Evolutionary conservation across 2,797 vertebrate genomes (phyloP).

Genomic region (Bufotes viridis): DNA sequence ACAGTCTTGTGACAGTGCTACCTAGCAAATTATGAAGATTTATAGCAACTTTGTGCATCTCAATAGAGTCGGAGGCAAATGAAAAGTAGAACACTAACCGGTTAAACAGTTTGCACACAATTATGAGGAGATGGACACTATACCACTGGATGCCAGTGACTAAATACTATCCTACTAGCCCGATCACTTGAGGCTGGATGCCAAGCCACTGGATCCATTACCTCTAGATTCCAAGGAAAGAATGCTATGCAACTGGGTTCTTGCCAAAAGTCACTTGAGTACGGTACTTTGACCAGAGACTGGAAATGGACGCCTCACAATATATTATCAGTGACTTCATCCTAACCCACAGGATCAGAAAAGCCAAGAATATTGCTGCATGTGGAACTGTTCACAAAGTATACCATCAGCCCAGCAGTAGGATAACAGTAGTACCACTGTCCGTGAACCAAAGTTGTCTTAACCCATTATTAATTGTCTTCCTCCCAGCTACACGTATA

Average conservation of each 20-base stretch:
- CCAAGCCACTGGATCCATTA: not conserved
- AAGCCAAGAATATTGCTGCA: not conserved
- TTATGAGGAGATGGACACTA: not conserved
- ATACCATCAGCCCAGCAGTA: not conserved
- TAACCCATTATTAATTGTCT: not conserved
- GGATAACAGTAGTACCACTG: not conserved
- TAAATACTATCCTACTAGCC: not conserved
- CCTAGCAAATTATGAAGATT: not conserved
- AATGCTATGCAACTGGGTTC: not conserved
- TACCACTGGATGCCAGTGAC: not conserved
- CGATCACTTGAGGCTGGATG: not conserved
- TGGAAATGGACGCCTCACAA: not conserved
- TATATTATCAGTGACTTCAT: not conserved
- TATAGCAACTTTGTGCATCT: not conserved
- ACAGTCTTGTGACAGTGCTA: not conserved
- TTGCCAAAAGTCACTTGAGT: not conserved
- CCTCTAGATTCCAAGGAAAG: not conserved
- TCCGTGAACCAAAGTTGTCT: not conserved
- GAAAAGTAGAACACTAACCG: not conserved
- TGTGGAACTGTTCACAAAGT: not conserved
- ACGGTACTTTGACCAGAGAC: not conserved
- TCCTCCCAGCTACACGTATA: not conserved
- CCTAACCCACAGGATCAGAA: not conserved
- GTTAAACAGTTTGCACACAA: too few relatives aligned
- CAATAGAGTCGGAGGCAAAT: not conserved